Base-by-base conservation (phyloP, 1,140 invertebrate genomes). In the Panulirus ornatus region DNA sequence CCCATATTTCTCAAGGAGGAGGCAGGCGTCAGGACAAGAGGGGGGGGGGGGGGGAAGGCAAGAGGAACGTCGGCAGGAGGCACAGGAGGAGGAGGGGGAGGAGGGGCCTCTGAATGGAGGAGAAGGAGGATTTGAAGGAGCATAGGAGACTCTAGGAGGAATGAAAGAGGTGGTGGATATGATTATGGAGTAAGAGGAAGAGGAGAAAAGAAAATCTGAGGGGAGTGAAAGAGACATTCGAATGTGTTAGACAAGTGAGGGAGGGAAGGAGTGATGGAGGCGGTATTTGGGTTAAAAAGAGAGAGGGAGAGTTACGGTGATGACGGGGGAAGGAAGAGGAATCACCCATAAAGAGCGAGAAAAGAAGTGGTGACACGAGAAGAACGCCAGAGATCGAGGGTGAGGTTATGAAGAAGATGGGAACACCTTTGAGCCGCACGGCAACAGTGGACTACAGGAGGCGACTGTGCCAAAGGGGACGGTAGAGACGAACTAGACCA, bases 1-100 rank as follows among this genome's bases (percentile, higher is more conserved):
- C 51, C 76, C 85, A 88, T 88, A 88, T 88, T 88, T 88, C 85
- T 88, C 85, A 88, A 88, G 85, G 85, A 79, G 75, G 75, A 88
- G 85, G 85, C 85, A 88, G 85, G 27, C 85, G 85, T 88, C 85
- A 79, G 54, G 54, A 14, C 34, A 54, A 63, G 34, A 79, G 75
- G 54, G 75, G 75, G 73, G 30, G 16, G 16, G 34, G 70, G 75
- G 54, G 75, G 75, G 73, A 30, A 3, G 16, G 84, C 47, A 40
- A 86, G 85, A 79, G 75, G 73, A 79, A 88, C 47, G 75, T 78
- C n/a, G 40, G 27, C 51, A 22, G 36, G 16, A 51, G n/a, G 30
- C n/a, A 36, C 30, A 19, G 70, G 84, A 40, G 42, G 73, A 34
- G 83, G 70, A 42, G n/a, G 34, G 27, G 27, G 42, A 22, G 44